These are phyloP conservation scores for Nasonia giraulti DNA, from an alignment of 1,140 invertebrate species.

Conservation along the genomic window DNA sequence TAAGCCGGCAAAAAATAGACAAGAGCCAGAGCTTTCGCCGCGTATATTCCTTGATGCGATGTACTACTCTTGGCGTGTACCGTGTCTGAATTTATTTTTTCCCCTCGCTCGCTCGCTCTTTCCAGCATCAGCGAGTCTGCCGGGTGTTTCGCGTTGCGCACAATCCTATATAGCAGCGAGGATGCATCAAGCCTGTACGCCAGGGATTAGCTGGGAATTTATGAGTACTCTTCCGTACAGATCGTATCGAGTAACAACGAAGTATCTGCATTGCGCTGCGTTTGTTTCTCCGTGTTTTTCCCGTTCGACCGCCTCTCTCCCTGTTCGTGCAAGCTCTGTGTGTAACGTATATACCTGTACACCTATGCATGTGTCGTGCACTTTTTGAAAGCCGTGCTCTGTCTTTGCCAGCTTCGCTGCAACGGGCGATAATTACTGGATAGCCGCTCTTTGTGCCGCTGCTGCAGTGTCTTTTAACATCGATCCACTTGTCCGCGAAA, in stretches of 20 bases:
- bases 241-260: conserved; percentile 58
- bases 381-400: not conserved
- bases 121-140: not conserved
- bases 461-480: not conserved
- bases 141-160: not conserved
- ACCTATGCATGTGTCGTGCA: not conserved
- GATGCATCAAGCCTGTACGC: conserved; percentile 60
- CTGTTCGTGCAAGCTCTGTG: not conserved
- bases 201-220: conserved; percentile 62
- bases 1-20: not conserved
- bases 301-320: conserved; percentile 4
- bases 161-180: not conserved
- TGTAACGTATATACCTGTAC: too few relatives aligned
- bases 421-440: not conserved
- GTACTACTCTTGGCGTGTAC: not conserved
- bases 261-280: conserved; percentile 58
- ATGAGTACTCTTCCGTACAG: conserved; percentile 57
- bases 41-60: not conserved
- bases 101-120: not conserved
- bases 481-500: not conserved
- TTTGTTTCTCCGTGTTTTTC: conserved; percentile 42
- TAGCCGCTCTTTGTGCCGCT: not conserved
- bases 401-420: conserved; percentile 14
- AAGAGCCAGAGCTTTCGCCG: not conserved
- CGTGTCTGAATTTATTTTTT: not conserved